Base-by-base conservation (phyloP, 2,888 invertebrate species). In the Imbricaverruca yamaguchii region DNA sequence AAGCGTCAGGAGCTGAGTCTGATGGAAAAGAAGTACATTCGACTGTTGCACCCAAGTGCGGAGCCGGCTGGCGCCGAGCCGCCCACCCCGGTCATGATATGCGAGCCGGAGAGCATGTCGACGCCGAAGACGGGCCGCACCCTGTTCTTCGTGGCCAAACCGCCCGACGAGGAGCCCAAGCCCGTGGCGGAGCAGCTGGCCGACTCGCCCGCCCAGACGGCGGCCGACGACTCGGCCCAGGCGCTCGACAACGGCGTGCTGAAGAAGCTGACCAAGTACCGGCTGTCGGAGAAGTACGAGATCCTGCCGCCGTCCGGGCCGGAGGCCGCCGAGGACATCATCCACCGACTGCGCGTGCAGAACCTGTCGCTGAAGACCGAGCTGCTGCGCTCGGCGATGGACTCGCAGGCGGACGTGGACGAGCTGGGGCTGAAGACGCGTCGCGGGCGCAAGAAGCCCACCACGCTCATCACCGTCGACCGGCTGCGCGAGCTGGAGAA, bases 141-240 rank as follows among this genome's bases (percentile, higher is more conserved):
- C 55, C 21, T 74, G 13, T 74, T 74, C 74, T 74, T 74, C n/a
- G 74, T 74, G 74, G 74, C 74, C 55, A 74, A 74, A 21, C 74
- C 74, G 53, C 69, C 39, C 39, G 15, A 4, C 4, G 69, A 69
- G 69, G 39, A 39, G 39, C 39, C 39, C 39, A 39, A 39, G 39
- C 7, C 59, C 1, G 59, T 1, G 15, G 74, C 55, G 10, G 11
- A 0, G 21, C 21, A 55, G 21, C 11, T 10, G 74, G 23, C 25
- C 13, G 13, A n/a, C 13, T 9, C n/a, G 23, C 23, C 67, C 11
- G 59, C 59, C 11, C 12, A 59, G 59, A 11, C 3, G 3, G 59
- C 11, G 59, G 59, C 59, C 59, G 59, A 15, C 6, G 39, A 39
- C 39, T 15, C 39, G 1, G 55, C 21, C 39, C 21, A 21, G 10